A percentile compares a stretch with the other conserved stretches of the same genome.
phyloP scores from a whole-genome alignment of 2,888 invertebrate species.

The Euphydryas editha region DNA sequence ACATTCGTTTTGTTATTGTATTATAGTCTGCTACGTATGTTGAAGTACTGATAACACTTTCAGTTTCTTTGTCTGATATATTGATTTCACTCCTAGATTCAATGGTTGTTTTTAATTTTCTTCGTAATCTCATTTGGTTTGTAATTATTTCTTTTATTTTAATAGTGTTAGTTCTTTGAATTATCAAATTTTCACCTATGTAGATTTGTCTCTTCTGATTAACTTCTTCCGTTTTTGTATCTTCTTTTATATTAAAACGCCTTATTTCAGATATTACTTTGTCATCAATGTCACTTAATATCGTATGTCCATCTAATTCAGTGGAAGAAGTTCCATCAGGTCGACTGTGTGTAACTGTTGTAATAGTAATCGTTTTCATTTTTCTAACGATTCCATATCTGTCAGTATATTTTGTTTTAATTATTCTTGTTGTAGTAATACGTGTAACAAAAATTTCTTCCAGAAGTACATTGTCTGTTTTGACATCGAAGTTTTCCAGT shows the following conservation, averaged over 20 bases:
- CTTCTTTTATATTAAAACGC: conserved; percentile 40
- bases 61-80: conserved; percentile 14
- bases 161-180: conserved; percentile 25
- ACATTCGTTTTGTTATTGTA: conserved; percentile 23
- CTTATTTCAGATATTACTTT: conserved; percentile 35
- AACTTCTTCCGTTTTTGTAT: conserved; percentile 27
- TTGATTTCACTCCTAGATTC: conserved; percentile 24
- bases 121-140: conserved; percentile 24
- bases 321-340: conserved; percentile 42
- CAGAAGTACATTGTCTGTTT: conserved; percentile 40
- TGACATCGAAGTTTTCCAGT: conserved; percentile 42
- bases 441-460: conserved; percentile 38
- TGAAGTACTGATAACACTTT: conserved; percentile 25
- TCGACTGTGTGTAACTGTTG: conserved; percentile 42
- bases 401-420: conserved; percentile 45
- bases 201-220: conserved; percentile 27
- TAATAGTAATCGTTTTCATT: conserved; percentile 45
- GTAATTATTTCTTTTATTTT: conserved; percentile 35
- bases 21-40: conserved; percentile 37
- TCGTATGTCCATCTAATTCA: conserved; percentile 39
- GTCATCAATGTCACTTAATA: conserved; percentile 43
- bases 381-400: conserved; percentile 39
- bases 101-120: conserved; percentile 28
- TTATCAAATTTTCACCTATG: conserved; percentile 27
- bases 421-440: conserved; percentile 44